Base-by-base conservation (phyloP, 2,797 vertebrate genomes). In the Danionella dracula region DNA sequence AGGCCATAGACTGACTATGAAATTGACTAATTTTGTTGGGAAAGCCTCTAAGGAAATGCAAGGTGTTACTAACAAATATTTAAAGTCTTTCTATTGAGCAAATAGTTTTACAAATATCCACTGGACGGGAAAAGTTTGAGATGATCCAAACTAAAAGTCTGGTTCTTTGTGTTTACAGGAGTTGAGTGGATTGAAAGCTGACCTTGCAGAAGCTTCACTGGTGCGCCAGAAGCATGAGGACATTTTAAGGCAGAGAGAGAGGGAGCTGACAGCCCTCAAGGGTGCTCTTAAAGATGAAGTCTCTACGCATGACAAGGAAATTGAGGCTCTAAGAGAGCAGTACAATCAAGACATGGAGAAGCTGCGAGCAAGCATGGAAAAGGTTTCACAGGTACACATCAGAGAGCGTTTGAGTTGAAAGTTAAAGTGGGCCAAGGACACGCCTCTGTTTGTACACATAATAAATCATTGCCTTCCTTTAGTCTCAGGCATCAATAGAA, bases 261-360 rank as follows among this genome's bases (percentile, higher is more conserved):
- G 95, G 60, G 95, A 96, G 79, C 84, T 97, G 48, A 96, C 92
- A 0, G 95, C 94, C 5, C 82, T 97, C 68, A 96, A 96, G 68
- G 95, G 95, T 4, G 95, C 90, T 4, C 87, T 97, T 72, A 96
- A 97, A 83, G 94, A 96, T 2, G 95, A 97, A 85, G 95, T 97
- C 82, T 87, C 92, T 31, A 88, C 81, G 0, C 93, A 94, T 0
- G 95, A 97, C 85, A 84, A 85, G 62, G 94, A 96, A 76, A 84
- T 96, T 0, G 95, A 97, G 58, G 77, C 41, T 0, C 85, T 97
- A 13, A 78, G 93, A 50, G 89, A 92, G 74, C 93, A 96, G 79
- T 97, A 87, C 87, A 92, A 91, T 34, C 70, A 74, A 0, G 94
- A 98, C 77, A 86, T 94, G 79, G 94, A 97, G 56, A 91, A 89